Conservation (phyloP, 2,113 vertebrate genomes). For the Poeciliopsis prolifica region DNA sequence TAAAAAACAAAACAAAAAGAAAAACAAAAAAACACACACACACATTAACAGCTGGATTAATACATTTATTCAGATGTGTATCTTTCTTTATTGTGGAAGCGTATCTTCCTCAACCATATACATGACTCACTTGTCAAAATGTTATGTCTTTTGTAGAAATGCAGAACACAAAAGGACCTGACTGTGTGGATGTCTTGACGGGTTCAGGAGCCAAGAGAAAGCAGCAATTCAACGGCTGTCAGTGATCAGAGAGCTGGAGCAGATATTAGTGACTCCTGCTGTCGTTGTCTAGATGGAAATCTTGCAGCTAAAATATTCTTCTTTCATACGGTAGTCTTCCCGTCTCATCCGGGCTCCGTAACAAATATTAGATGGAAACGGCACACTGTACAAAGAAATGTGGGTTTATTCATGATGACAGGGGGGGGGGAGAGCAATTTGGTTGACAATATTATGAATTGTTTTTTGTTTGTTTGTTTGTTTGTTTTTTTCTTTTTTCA, state of each 20-base stretch:
- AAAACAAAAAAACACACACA: no score
- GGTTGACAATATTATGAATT: conserved; percentile 1
- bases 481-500: no score
- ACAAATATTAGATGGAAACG: background rate
- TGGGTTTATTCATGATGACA: background rate
- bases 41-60: no score
- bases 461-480: background rate
- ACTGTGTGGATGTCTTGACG: background rate
- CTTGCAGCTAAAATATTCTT: no score
- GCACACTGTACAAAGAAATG: background rate
- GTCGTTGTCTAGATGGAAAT: no score
- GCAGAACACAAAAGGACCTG: background rate
- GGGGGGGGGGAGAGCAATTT: background rate
- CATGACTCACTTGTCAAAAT: background rate
- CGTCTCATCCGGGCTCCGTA: background rate
- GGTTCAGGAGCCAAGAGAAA: conserved; percentile 73
- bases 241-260: conserved; percentile 79
- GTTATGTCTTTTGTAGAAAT: background rate
- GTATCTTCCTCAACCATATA: background rate
- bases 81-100: background rate
- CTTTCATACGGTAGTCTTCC: conserved; percentile 1
- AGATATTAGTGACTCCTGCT: no score
- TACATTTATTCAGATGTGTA: no score
- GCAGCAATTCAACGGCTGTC: conserved; percentile 81
- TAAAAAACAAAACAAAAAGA: no score